Base-by-base conservation (phyloP, 2,113 vertebrate genomes). In the Alethe diademata region DNA sequence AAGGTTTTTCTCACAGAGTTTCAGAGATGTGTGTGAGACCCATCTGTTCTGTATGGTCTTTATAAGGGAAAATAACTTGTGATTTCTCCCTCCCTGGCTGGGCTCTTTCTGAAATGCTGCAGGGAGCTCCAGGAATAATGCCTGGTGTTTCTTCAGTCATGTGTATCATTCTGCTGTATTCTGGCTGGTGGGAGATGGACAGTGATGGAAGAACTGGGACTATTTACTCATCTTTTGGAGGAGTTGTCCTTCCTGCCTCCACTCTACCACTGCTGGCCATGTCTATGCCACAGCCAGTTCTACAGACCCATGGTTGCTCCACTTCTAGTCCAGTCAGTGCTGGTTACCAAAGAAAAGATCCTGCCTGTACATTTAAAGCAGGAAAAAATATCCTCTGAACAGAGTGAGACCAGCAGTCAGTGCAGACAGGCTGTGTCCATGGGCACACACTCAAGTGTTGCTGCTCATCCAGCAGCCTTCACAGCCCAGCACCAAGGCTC, bases 351-450 rank as follows among this genome's bases (percentile, higher is more conserved):
- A 56, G 35, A 11, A 54, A 71, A 78, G 66, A 42, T 24, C 18
- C 60, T 86, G 11, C 35, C 25, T 62, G 33, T 29, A 19, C 20
- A 29, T 78, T 48, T 38, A 61, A 57, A 76, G 33, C 33, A 54
- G 54, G 9, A 66, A 70, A 73, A 81, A 56, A 16, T 4, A 17
- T 13, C n/a, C 19, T 62, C 47, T 74, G 48, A 28, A 35, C 19
- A 72, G 51, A 26, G 33, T 25, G 50, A 70, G 57, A 69, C 5
- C 25, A 57, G 35, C 70, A 78, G 38, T 51, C 80, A 31, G 8
- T 1, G 2, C 35, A 86, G 40, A 57, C 1, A 5, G 22, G 11
- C 29, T 86, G 54, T 73, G 50, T 48, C 54, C 1, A 0, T 51
- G 50, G 60, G 60, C 50, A 48, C 2, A 3, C 29, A 40, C 15